A percentile compares a stretch with the other conserved stretches of the same genome.
Evolutionary conservation across 1,140 invertebrate genomes (phyloP).

Genomic region (Asbolus verrucosus): DNA sequence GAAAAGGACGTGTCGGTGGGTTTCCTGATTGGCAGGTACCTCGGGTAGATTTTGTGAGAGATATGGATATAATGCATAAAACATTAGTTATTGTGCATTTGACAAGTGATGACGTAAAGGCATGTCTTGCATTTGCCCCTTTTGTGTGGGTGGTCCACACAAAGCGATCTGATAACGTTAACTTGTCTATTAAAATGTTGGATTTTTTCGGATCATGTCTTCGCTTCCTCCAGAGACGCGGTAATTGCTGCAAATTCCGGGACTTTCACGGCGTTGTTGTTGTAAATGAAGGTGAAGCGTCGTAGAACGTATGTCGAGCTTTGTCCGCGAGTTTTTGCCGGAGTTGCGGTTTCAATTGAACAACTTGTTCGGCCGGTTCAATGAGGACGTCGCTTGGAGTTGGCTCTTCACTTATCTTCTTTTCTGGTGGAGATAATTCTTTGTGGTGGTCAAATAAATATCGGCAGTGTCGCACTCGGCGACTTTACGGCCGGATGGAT

Average conservation of each 20-base stretch:
- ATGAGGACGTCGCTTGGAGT: constrained; percentile 14
- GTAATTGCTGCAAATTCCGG: too few species aligned
- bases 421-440: neutral
- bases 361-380: constrained; percentile 11
- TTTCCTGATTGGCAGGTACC: constrained; percentile 53
- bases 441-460: constrained; percentile 1
- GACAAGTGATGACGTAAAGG: constrained; percentile 53
- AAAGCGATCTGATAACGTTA: constrained; percentile 13
- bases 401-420: constrained; percentile 27
- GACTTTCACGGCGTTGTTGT: too few species aligned
- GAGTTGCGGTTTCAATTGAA: constrained; percentile 17
- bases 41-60: constrained; percentile 48
- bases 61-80: constrained; percentile 50
- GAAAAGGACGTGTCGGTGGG: neutral
- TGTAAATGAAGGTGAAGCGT: neutral
- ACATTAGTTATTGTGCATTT: constrained; percentile 53
- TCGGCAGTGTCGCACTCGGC: neutral
- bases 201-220: too few species aligned
- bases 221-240: too few species aligned
- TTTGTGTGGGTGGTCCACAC: constrained; percentile 19
- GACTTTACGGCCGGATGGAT: neutral
- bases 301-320: neutral
- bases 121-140: constrained; percentile 32
- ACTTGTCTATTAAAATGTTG: constrained; percentile 1
- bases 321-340: constrained; percentile 12